These are phyloP conservation scores for Hemiprocne comata DNA, from an alignment of 2,113 vertebrate genomes.

Conservation along the genomic window DNA sequence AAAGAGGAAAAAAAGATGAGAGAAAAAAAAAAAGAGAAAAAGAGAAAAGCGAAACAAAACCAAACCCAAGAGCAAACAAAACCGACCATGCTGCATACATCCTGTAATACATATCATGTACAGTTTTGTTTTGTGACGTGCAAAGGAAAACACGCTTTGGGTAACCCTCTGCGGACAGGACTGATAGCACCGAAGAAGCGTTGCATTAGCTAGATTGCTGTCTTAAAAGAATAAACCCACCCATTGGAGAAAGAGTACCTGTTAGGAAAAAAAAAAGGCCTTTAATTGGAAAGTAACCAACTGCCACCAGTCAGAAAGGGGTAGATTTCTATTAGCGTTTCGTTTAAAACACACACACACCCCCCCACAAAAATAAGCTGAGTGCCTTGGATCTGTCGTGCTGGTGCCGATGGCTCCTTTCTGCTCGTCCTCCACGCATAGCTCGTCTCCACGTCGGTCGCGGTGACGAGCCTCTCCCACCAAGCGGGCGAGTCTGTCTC, in stretches of 20 bases:
- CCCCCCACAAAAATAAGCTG: conserved; percentile 73
- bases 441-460: conserved; percentile 77
- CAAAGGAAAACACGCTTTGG: conserved; percentile 86
- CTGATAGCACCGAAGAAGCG: conserved; percentile 83
- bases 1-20: not conserved
- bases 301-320: conserved; percentile 77
- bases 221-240: conserved; percentile 84
- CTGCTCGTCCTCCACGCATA: conserved; percentile 87
- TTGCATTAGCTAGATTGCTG: conserved; percentile 79
- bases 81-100: conserved; percentile 94
- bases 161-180: conserved; percentile 88
- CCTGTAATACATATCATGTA: conserved; percentile 99
- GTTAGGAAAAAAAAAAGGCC: conserved; percentile 66
- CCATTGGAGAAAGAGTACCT: conserved; percentile 80
- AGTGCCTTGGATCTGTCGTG: conserved; percentile 96
- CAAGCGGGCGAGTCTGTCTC: conserved; percentile 65
- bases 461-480: conserved; percentile 69
- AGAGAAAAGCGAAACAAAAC: conserved; percentile 69
- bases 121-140: conserved; percentile 94
- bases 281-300: conserved; percentile 83
- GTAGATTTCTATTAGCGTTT: conserved; percentile 89
- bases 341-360: conserved; percentile 74
- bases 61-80: conserved; percentile 64
- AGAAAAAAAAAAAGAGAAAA: conserved; percentile 13
- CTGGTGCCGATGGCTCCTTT: conserved; percentile 88